phyloP scores from a whole-genome alignment of 2,888 invertebrate species.

The Hymenopus coronatus region DNA sequence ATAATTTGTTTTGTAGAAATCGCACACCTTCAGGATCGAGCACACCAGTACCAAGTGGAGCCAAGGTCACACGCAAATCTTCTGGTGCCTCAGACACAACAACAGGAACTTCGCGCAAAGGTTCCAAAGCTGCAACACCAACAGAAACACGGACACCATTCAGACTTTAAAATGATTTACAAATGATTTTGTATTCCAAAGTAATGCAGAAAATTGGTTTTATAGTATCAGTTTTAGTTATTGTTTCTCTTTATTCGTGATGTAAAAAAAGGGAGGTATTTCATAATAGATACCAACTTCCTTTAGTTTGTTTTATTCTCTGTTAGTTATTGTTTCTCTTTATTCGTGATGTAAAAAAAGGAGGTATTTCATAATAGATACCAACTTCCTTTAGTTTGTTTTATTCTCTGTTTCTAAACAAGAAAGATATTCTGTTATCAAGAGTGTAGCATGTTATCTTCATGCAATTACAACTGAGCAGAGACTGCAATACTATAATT shows the following conservation, averaged over 20 bases:
- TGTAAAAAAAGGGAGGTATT: not conserved
- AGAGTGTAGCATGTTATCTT: too few relatives aligned
- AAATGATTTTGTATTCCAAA: not conserved
- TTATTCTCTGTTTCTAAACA: not conserved
- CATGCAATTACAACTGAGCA: not conserved
- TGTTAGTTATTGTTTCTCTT: not conserved
- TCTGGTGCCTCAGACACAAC: conserved; percentile 68
- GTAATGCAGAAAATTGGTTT: not conserved
- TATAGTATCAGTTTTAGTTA: not conserved
- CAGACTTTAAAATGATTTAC: conserved; percentile 56
- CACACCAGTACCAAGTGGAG: conserved; percentile 65
- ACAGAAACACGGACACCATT: conserved; percentile 67
- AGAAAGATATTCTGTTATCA: too few relatives aligned
- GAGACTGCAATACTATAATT: not conserved
- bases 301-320: not conserved
- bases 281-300: not conserved
- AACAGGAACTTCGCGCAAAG: conserved; percentile 50
- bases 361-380: not conserved
- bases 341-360: not conserved
- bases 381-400: not conserved
- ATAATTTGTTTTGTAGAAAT: conserved; percentile 52
- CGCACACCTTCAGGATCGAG: conserved; percentile 65
- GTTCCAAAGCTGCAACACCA: conserved; percentile 39
- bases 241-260: not conserved
- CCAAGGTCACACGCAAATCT: conserved; percentile 62